A percentile compares a stretch with the other conserved stretches of the same genome.
Evolutionary conservation across 1,140 invertebrate genomes (phyloP).

Genomic region (Drosophila kohkoa): DNA sequence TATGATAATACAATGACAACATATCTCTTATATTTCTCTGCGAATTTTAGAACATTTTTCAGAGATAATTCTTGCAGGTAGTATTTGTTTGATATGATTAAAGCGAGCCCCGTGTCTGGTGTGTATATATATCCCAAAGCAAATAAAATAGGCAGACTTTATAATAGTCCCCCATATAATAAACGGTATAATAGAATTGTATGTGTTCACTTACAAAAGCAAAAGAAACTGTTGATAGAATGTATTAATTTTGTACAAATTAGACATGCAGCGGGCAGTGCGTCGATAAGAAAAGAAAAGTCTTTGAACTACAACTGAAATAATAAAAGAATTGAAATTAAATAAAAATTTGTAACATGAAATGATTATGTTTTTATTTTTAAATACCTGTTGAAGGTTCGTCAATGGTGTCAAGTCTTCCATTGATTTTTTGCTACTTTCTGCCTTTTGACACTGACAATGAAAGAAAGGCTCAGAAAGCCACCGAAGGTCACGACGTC

Average conservation of each 20-base stretch:
- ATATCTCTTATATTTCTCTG: not conserved
- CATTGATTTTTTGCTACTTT: constrained; percentile 77
- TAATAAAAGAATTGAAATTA: constrained; percentile 47
- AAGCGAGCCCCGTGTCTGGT: not conserved
- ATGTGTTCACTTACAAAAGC: constrained; percentile 44
- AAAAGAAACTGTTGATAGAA: constrained; percentile 26
- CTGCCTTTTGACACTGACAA: constrained; percentile 55
- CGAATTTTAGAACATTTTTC: not conserved
- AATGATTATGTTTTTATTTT: constrained; percentile 6
- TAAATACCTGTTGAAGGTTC: constrained; percentile 80
- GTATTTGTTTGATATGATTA: not conserved
- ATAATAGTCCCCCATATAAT: not conserved
- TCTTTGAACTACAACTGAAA: constrained; percentile 74
- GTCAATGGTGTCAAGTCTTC: constrained; percentile 79
- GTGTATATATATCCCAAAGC: constrained; percentile 4
- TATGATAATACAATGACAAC: constrained; percentile 5
- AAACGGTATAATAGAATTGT: constrained; percentile 5
- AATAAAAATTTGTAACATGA: constrained; percentile 30
- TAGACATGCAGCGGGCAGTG: constrained; percentile 39
- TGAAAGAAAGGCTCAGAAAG: constrained; percentile 46
- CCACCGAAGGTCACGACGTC: constrained; percentile 62
- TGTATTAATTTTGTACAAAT: constrained; percentile 14
- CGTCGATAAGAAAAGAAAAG: constrained; percentile 39
- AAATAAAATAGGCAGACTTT: not conserved
- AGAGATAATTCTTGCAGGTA: constrained; percentile 1